Evolutionary conservation across 2,113 vertebrate species (phyloP), one percentile per base, ranked within the genome.

Genomic region (Chionodraco myersi): DNA sequence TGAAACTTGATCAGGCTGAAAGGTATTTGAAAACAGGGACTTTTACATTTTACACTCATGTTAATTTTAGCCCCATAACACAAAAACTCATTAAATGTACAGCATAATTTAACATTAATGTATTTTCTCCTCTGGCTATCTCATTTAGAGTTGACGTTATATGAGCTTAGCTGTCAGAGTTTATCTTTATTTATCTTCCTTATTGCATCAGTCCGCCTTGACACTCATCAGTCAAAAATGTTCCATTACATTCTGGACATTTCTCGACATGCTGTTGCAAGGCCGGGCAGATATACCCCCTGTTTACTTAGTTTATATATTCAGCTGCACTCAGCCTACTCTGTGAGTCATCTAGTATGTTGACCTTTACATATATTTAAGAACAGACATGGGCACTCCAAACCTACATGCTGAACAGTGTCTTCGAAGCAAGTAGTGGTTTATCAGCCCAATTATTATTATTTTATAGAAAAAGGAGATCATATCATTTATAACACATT

Each of bases 261-360:
- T 60, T 64, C 63, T 58, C 54, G 48, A 34, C 58, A 52, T 23
- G 66, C 74, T 48, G 48, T 53, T 30, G 54, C 48, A 6, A 70
- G 71, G 78, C 71, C 71, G 67, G 82, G 58, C 21, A 45, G 59
- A 76, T 63, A 11, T 23, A 72, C 21, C 76, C 60, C 51, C 45
- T 48, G 72, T 77, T 66, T 49, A 16, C 14, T 66, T 65, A 16
- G 7, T 48, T n/a, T 62, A 47, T 57, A 80, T 79, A 75, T 72
- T 72, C 56, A 72, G 65, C 53, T 47, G 47, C 6, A n/a, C 76
- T 72, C 52, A 80, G 66, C 49, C 56, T 53, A 16, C 74, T 57
- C 54, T 84, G 23, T 75, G 77, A 74, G 72, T 72, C 68, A 75
- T 65, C 41, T 83, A 47, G 61, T 26, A 80, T 72, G 77, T 68